Base-by-base conservation (phyloP, 2,797 vertebrate genomes). In the Halcyon smyrnensis region DNA sequence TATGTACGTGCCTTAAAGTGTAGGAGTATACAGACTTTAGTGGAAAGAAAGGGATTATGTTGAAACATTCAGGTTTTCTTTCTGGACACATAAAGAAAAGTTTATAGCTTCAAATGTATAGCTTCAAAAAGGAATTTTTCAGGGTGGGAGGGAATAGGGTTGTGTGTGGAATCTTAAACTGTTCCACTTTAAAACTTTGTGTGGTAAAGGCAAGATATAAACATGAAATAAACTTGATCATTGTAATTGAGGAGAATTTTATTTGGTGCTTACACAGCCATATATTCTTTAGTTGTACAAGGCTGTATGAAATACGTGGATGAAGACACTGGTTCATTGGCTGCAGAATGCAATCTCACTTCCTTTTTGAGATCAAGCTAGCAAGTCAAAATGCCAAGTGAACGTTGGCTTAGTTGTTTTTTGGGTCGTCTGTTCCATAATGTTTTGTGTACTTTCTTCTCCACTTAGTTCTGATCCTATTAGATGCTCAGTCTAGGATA, bases 61-160 rank as follows among this genome's bases (percentile, higher is more conserved):
- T 37, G 18, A 87, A 84, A 53, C 2, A 10, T 16, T 32, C 17
- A 24, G 5, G 3, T 25, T 71, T 71, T 39, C 18, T 48, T 54
- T 53, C 41, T 85, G 37, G 69, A 54, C 2, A 30, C 19, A 34
- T 54, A 23, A 85, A 56, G 17, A 37, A 64, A 71, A 60, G 11
- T 74, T n/a, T n/a, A n/a, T n/a, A n/a, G n/a, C n/a, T n/a, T n/a
- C n/a, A n/a, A n/a, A 8, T 46, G 11, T 11, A 23, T 56, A 45
- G 10, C 16, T 74, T 74, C 53, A 57, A 53, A 78, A 4, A 36
- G 32, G 3, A 28, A 5, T 15, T 53, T 51, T 46, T 45, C 0
- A 0, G 5, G 15, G 1, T 4, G 9, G 7, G 8, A 6, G 28
- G 16, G 53, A 32, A 30, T 54, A 12, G 30, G 17, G 13, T 12